Evolutionary conservation across 2,888 invertebrate species (phyloP).

Genomic region (Drosophila paracracens): DNA sequence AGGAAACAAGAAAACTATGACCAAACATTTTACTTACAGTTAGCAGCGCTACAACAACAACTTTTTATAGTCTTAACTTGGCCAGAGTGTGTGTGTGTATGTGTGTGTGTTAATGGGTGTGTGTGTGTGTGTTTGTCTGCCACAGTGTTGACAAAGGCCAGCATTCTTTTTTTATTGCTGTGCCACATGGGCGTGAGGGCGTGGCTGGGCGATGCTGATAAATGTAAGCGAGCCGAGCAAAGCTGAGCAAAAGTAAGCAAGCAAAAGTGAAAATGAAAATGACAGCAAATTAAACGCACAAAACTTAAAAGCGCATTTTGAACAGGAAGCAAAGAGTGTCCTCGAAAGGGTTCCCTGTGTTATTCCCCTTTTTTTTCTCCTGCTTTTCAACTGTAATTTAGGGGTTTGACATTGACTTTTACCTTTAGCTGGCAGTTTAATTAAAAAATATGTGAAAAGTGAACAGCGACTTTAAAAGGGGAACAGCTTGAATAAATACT

Average conservation of each 20-base stretch:
- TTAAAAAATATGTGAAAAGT: conserved; percentile 39
- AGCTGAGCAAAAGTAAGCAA: not conserved
- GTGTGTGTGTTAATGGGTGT: not conserved
- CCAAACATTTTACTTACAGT: conserved; percentile 71
- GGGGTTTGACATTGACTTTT: conserved; percentile 41
- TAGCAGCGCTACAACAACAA: conserved; percentile 51
- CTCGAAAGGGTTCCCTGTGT: conserved; percentile 7
- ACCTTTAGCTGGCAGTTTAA: conserved; percentile 62
- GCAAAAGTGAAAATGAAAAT: conserved; percentile 66
- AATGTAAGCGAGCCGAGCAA: conserved; percentile 41
- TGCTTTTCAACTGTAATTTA: not conserved
- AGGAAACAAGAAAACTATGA: conserved; percentile 59
- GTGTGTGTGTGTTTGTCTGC: conserved; percentile 24
- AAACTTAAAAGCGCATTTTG: conserved; percentile 61
- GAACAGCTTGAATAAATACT: not conserved
- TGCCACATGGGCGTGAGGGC: conserved; percentile 13
- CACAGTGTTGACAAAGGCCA: conserved; percentile 71
- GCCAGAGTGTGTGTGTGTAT: not conserved
- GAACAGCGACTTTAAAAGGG: not conserved
- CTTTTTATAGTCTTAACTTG: conserved; percentile 51
- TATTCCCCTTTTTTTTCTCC: not conserved
- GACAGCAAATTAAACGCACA: conserved; percentile 73
- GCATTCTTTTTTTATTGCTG: conserved; percentile 1
- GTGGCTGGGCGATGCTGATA: conserved; percentile 57
- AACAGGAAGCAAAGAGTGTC: conserved; percentile 20